Percentiles rank a stretch among this genome's conserved stretches.
Conservation (phyloP, 2,888 invertebrate genomes). For the Tuberolachnus salignus region DNA sequence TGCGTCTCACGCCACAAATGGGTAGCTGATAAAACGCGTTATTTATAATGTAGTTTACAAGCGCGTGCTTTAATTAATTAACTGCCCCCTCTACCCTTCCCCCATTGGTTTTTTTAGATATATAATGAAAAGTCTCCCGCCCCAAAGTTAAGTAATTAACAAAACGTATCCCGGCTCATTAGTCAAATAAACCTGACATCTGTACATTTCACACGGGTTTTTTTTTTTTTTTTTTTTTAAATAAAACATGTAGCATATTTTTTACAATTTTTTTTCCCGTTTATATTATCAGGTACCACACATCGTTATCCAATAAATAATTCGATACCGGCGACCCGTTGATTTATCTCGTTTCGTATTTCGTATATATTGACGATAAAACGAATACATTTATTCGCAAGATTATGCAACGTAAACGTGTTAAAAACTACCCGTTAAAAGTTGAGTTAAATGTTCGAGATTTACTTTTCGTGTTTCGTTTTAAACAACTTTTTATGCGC, state of each 20-base stretch:
- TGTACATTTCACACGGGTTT: constrained; percentile 43
- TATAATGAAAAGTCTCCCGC: constrained; percentile 53
- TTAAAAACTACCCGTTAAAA: too few relatives aligned
- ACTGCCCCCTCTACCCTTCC: constrained; percentile 20
- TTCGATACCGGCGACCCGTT: too few relatives aligned
- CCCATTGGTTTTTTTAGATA: constrained; percentile 29
- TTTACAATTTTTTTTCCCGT: too few relatives aligned
- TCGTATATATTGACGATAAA: too few relatives aligned
- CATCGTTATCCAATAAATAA: too few relatives aligned
- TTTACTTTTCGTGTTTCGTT: too few relatives aligned
- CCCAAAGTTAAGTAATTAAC: constrained; percentile 55
- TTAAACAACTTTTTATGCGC: too few relatives aligned
- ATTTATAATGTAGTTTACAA: constrained; percentile 49
- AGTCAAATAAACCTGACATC: constrained; percentile 53
- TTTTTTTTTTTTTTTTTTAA: neutral
- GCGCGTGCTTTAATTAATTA: constrained; percentile 55
- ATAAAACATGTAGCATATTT: neutral
- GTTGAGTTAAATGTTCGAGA: too few relatives aligned
- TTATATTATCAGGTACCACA: too few relatives aligned
- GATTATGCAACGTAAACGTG: too few relatives aligned
- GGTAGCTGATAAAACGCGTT: constrained; percentile 52
- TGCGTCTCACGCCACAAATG: constrained; percentile 19
- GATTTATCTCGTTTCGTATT: too few relatives aligned
- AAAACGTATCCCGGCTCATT: constrained; percentile 52
- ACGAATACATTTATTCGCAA: too few relatives aligned